Evolutionary conservation across 2,797 vertebrate genomes (phyloP).

Genomic region (Lacerta agilis): DNA sequence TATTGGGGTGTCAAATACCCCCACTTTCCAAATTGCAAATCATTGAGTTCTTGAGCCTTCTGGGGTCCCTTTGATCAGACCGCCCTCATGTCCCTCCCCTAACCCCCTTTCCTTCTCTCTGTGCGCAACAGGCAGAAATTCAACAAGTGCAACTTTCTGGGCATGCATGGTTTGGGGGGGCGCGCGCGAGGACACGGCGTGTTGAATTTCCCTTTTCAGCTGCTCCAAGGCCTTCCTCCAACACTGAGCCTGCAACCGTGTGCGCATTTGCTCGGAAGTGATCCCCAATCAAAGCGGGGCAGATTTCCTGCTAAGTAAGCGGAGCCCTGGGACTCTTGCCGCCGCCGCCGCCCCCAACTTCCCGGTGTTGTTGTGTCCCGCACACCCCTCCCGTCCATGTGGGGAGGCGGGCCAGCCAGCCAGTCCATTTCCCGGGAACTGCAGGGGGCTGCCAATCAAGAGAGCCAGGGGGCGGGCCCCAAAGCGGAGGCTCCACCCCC

Average conservation of each 20-base stretch:
- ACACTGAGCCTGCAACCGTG: background rate
- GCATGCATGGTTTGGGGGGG: background rate
- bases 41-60: too few species aligned
- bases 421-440: background rate
- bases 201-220: background rate
- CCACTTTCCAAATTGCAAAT: background rate
- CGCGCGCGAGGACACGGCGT: too few species aligned
- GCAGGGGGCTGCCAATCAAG: background rate
- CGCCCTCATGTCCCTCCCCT: background rate
- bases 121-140: background rate
- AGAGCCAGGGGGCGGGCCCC: background rate
- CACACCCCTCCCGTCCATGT: background rate
- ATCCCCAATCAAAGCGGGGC: background rate
- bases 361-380: background rate
- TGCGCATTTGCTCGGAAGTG: background rate
- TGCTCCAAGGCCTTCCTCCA: background rate
- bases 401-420: background rate
- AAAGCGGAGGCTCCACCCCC: background rate
- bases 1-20: fast-evolving
- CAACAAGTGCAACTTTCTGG: background rate
- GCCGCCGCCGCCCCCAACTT: background rate
- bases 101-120: too few species aligned
- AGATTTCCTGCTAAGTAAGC: background rate
- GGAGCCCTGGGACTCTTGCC: too few species aligned
- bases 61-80: too few species aligned